Percentiles rank a stretch among this genome's conserved stretches.
Evolutionary conservation across 2,797 vertebrate species (phyloP).

Genomic region (Eremophila alpestris): DNA sequence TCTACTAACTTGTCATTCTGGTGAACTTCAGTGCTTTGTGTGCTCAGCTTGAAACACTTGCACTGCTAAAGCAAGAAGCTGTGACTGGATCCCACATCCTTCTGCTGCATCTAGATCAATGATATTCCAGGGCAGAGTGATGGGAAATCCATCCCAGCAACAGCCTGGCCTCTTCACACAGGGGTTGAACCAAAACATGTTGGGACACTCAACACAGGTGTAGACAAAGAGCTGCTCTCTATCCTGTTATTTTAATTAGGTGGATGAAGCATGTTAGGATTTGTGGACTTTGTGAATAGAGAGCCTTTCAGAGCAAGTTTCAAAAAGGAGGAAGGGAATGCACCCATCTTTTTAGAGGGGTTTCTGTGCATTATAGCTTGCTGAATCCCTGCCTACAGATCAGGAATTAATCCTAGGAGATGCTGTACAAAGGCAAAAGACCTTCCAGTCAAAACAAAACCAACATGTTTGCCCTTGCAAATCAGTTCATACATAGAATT

Average conservation of each 20-base stretch:
- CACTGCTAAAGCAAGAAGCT: background rate
- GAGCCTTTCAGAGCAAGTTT: background rate
- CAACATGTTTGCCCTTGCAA: background rate
- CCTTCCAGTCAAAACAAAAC: background rate
- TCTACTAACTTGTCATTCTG: background rate
- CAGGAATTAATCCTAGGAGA: background rate
- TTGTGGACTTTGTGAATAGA: background rate
- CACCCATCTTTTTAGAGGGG: background rate
- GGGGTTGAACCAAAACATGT: rapidly evolving
- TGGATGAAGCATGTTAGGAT: background rate
- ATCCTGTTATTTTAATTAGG: background rate
- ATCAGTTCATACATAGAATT: background rate
- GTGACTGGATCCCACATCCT: background rate
- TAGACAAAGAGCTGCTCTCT: background rate
- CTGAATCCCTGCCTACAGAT: background rate
- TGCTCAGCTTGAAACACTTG: background rate
- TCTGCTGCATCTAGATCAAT: background rate
- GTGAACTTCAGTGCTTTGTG: background rate
- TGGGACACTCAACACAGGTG: background rate
- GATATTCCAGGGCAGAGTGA: background rate
- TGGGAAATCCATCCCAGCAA: background rate
- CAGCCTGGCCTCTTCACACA: background rate
- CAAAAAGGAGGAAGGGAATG: background rate
- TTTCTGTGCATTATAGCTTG: background rate
- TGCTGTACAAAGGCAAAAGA: background rate